Conservation (phyloP, 64 coral and sea anemone genomes). For the Montipora cactus region DNA sequence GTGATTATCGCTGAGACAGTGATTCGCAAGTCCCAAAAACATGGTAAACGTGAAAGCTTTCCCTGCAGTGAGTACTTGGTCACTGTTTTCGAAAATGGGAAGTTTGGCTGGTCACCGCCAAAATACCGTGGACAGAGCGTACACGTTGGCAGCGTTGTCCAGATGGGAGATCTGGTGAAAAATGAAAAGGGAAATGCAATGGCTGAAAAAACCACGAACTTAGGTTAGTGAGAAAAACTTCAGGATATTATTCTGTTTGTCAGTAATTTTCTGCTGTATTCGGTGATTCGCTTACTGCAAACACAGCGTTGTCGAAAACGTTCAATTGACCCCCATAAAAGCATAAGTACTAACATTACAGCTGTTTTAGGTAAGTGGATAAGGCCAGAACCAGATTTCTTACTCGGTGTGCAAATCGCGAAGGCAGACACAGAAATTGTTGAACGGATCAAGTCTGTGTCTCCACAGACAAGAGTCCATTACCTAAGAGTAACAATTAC, state of each 20-base stretch:
- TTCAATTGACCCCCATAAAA: too few species aligned
- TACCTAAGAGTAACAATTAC: too few species aligned
- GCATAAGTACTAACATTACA: too few species aligned
- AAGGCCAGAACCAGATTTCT: too few species aligned
- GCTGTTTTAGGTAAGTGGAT: too few species aligned
- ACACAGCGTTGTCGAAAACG: too few species aligned
- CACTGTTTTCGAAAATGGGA: conserved; percentile 33
- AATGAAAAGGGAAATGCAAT: conserved; percentile 12
- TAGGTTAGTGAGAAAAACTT: neutral
- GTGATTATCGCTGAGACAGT: conserved; percentile 13
- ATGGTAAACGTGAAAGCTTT: conserved; percentile 21
- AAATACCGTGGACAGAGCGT: conserved; percentile 26
- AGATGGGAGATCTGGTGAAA: conserved; percentile 21
- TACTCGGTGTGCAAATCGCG: too few species aligned
- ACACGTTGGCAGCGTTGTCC: conserved; percentile 35
- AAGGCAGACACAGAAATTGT: too few species aligned
- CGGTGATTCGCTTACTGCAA: too few species aligned
- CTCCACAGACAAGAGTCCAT: too few species aligned
- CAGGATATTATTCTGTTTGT: neutral
- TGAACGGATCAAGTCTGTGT: too few species aligned
- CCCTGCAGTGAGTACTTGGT: conserved; percentile 29
- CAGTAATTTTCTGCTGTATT: too few species aligned
- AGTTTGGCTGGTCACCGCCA: conserved; percentile 30
- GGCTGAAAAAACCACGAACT: conserved; percentile 5
- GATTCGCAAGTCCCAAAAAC: neutral